Evolutionary conservation across 2,888 invertebrate species (phyloP), one percentile per base, ranked within the genome.

Genomic region (Scaptodrosophila latifasciaeformis): DNA sequence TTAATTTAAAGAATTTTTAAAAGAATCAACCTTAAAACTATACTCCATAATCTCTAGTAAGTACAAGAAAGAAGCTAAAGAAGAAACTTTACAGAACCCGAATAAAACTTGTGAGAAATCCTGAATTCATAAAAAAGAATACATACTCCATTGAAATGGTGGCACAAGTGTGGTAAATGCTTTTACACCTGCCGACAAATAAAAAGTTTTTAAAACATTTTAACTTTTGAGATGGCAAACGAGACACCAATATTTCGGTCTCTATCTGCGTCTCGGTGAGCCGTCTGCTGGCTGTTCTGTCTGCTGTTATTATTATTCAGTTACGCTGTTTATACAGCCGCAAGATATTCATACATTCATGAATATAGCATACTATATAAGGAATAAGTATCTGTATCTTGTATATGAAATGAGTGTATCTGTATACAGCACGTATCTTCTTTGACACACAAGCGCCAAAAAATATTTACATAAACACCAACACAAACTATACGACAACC

Each of bases 271-370:
- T 7, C 5, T 1, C 3, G 30, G 30, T 12, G 30, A n/a, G 30
- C 30, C 10, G 30, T 30, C 30, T 30, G n/a, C 12, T 30, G 30
- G 30, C 47, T 44, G 34, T 19, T n/a, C 4, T 18, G 30, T 10
- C 18, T 54, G 66, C 66, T 66, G 61, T 76, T 72, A 69, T 75
- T 72, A 72, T 72, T 72, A 72, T 72, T 72, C 72, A 72, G 76
- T 72, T 72, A 72, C 76, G 65, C 76, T 72, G 76, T 67, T 72
- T 72, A 72, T 72, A 72, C 76, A 63, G 55, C 58, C 65, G n/a
- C n/a, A 54, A 72, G 72, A 72, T 72, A 72, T 76, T 72, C 70
- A 72, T 72, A 76, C 72, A 72, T 72, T 67, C 72, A 72, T 72
- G 76, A 72, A 76, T 72, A 63, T 76, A 69, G 67, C 12, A 6